phyloP scores from a whole-genome alignment of 2,797 vertebrate species.

The Pangasius larnaudii region DNA sequence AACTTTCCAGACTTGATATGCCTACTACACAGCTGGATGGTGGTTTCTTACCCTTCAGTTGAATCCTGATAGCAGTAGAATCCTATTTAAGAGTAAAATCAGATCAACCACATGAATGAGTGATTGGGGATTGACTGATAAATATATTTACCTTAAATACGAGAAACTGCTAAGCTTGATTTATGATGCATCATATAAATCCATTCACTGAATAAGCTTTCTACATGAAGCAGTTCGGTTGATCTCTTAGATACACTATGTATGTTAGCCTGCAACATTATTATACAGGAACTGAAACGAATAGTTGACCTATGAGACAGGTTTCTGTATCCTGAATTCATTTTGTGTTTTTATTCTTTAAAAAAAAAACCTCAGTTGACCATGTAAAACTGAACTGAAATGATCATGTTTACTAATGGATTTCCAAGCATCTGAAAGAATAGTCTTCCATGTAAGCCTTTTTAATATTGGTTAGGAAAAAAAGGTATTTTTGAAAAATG shows the following conservation, averaged over 20 bases:
- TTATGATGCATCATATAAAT: neutral
- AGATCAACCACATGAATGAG: neutral
- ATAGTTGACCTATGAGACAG: neutral
- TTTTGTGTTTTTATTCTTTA: too few species aligned
- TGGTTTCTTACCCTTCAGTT: neutral
- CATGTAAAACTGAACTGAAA: too few species aligned
- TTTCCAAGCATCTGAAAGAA: conserved; percentile 9
- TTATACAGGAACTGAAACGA: neutral
- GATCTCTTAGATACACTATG: neutral
- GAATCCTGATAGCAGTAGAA: neutral
- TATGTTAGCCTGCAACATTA: neutral
- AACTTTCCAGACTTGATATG: neutral
- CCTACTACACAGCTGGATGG: neutral
- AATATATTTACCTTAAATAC: conserved; percentile 4
- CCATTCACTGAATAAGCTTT: neutral
- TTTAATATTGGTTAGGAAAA: conserved; percentile 32
- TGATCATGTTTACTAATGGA: too few species aligned
- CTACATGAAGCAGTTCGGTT: neutral
- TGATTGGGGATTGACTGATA: neutral
- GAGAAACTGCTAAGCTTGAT: neutral
- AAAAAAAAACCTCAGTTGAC: neutral
- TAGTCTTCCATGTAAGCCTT: conserved; percentile 6
- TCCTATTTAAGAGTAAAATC: neutral
- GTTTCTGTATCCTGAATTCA: neutral
- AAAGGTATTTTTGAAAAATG: conserved; percentile 39